Percentiles rank a stretch among this genome's conserved stretches.
Conservation (phyloP, 2,888 invertebrate species). For the Tachystola acroxantha region DNA sequence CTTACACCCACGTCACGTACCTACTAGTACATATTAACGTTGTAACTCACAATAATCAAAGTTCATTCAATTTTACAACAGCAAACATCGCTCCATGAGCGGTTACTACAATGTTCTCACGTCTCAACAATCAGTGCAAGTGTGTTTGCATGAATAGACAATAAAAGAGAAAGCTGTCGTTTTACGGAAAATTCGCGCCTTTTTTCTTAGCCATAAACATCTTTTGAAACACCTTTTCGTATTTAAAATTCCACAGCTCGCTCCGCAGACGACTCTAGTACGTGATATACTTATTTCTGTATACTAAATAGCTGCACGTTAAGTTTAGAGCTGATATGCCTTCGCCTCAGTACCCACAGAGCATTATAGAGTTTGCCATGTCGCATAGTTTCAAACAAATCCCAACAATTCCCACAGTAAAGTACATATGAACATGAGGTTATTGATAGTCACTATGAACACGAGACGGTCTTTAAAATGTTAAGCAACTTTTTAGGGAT, state of each 20-base stretch:
- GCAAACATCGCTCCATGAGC: not conserved
- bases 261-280: conserved; percentile 49
- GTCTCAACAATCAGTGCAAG: conserved; percentile 34
- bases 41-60: not conserved
- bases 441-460: too few species aligned
- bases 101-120: conserved; percentile 23
- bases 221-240: conserved; percentile 55
- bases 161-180: conserved; percentile 48
- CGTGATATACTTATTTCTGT: conserved; percentile 70
- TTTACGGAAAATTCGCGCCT: conserved; percentile 34
- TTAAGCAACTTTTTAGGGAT: conserved; percentile 13
- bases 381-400: conserved; percentile 18
- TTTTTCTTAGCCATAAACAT: conserved; percentile 55
- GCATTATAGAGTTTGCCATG: conserved; percentile 18
- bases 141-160: conserved; percentile 56
- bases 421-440: too few species aligned
- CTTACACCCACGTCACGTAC: too few species aligned
- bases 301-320: conserved; percentile 53
- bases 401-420: too few species aligned
- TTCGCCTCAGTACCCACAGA: too few species aligned
- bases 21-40: too few species aligned
- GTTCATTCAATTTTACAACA: conserved; percentile 14
- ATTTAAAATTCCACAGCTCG: conserved; percentile 66
- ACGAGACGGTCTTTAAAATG: conserved; percentile 13
- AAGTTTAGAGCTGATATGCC: conserved; percentile 45